phyloP scores from a whole-genome alignment of 2,888 invertebrate species.

The Raillietiella orientalis region DNA sequence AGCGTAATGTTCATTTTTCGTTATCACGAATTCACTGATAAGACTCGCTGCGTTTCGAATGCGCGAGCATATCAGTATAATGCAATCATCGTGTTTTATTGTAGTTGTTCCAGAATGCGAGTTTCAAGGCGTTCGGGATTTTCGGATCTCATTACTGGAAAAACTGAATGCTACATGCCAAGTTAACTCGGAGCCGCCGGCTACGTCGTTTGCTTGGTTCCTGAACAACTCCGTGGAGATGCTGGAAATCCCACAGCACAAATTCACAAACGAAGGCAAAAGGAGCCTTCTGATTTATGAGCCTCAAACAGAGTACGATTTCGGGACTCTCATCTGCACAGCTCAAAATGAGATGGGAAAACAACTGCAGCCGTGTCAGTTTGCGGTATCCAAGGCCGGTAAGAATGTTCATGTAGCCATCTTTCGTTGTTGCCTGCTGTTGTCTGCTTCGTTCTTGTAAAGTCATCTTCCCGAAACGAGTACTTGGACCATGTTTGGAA shows the following conservation, averaged over 20 bases:
- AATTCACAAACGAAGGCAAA: conserved; percentile 6
- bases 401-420: too few relatives aligned
- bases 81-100: too few relatives aligned
- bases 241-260: conserved; percentile 5
- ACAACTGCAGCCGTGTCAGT: conserved; percentile 9
- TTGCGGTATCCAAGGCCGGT: conserved; percentile 10
- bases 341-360: conserved; percentile 9
- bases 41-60: too few relatives aligned
- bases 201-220: background rate
- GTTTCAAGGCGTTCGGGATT: background rate
- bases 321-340: conserved; percentile 8
- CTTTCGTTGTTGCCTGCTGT: too few relatives aligned
- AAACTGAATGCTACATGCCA: background rate
- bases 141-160: background rate
- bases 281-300: conserved; percentile 7
- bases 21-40: too few relatives aligned
- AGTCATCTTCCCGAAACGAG: too few relatives aligned
- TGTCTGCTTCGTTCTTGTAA: too few relatives aligned
- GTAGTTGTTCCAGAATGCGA: background rate
- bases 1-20: too few relatives aligned
- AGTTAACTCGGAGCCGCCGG: background rate
- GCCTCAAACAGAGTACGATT: conserved; percentile 8
- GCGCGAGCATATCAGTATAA: too few relatives aligned
- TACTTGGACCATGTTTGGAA: too few relatives aligned
- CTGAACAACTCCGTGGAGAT: conserved; percentile 8